Conservation (phyloP, 1,140 invertebrate species). For the Cyrtorhinus lividipennis region DNA sequence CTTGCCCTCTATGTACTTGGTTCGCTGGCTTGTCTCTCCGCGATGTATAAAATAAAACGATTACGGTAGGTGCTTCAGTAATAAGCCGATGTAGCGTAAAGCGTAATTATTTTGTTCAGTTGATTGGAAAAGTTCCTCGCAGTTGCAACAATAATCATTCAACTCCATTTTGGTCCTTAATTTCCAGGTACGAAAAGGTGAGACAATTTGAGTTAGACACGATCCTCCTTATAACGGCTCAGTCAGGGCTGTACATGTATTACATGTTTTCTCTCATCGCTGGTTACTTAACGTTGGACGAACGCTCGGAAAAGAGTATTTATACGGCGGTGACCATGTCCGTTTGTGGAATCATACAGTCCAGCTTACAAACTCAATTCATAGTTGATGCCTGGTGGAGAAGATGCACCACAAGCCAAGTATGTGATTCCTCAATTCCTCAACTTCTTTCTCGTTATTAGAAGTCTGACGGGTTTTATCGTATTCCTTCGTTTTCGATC, state of each 20-base stretch:
- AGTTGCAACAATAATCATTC: no score
- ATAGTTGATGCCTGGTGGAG: constrained; percentile 41
- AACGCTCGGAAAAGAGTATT: no score
- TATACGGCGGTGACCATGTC: background rate
- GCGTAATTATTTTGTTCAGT: no score
- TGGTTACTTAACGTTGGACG: background rate
- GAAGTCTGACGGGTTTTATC: no score
- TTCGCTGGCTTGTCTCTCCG: background rate
- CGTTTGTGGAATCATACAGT: constrained; percentile 25
- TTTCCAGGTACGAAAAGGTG: background rate
- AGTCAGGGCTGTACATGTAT: constrained; percentile 28
- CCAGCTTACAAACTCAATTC: constrained; percentile 42
- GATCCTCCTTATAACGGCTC: constrained; percentile 67
- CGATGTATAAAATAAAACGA: background rate
- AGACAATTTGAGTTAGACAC: constrained; percentile 58
- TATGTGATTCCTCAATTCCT: no score
- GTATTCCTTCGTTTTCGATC: no score
- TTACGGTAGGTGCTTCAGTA: background rate
- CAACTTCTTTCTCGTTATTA: no score
- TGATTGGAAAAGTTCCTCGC: no score
- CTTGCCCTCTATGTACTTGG: background rate
- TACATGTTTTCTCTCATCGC: constrained; percentile 7
- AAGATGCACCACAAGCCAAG: constrained; percentile 20
- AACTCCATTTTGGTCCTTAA: no score
- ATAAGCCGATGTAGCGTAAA: no score